Evolutionary conservation across 2,888 invertebrate genomes (phyloP).

Genomic region (Cephus pulcher): DNA sequence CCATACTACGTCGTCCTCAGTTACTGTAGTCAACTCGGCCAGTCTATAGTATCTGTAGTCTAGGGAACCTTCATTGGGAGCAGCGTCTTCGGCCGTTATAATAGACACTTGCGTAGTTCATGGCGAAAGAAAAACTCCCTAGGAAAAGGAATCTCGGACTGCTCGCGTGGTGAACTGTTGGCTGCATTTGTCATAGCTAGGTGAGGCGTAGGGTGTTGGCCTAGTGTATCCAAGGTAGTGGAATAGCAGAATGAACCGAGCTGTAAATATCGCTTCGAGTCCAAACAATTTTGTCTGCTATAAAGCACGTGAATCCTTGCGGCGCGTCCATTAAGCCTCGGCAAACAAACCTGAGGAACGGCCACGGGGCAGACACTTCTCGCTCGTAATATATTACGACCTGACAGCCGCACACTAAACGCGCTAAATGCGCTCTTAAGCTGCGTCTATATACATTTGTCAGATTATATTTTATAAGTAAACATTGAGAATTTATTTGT

Average conservation of each 20-base stretch:
- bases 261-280: constrained; percentile 45
- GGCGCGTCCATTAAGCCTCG: constrained; percentile 55
- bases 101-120: no score
- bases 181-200: no score
- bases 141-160: no score
- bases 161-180: no score
- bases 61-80: no score
- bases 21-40: no score
- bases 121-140: no score
- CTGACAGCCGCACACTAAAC: constrained; percentile 44
- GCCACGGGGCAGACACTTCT: constrained; percentile 46
- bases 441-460: constrained; percentile 32
- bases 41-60: no score
- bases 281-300: constrained; percentile 48
- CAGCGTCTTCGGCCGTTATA: no score
- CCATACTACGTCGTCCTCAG: no score
- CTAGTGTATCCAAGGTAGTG: no score
- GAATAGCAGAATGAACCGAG: background rate
- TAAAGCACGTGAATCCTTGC: constrained; percentile 50
- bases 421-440: constrained; percentile 26
- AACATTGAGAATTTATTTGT: constrained; percentile 42
- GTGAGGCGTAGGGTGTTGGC: accelerated
- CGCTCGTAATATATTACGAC: constrained; percentile 48
- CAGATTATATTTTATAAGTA: constrained; percentile 49
- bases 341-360: constrained; percentile 53